A percentile compares a stretch with the other conserved stretches of the same genome.
These are phyloP conservation scores for Champsocephalus esox DNA, from an alignment of 2,797 vertebrate genomes.

Conservation along the genomic window DNA sequence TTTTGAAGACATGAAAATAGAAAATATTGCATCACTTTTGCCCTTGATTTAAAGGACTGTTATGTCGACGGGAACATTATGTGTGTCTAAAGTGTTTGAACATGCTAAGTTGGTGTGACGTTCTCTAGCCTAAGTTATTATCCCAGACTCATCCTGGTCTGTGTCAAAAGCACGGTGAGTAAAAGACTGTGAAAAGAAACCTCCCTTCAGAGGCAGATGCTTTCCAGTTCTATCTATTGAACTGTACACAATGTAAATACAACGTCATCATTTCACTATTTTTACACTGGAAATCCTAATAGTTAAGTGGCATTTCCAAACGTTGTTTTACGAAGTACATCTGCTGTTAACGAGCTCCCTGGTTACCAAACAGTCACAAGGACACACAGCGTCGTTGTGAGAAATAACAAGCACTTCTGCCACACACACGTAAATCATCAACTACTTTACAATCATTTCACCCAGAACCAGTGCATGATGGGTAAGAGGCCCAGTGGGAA, in stretches of 20 bases:
- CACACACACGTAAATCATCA: background rate
- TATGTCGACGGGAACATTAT: background rate
- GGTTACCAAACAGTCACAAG: conserved; percentile 7
- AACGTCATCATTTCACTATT: background rate
- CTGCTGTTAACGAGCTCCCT: background rate
- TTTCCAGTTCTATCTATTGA: background rate
- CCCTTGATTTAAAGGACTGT: background rate
- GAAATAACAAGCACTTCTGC: background rate
- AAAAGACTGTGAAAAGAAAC: background rate
- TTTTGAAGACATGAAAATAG: too few species aligned
- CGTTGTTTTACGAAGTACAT: background rate
- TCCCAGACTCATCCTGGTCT: background rate
- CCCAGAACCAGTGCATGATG: background rate
- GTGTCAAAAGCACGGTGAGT: background rate
- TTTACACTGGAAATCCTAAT: background rate
- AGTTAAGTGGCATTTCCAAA: background rate
- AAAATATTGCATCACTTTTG: too few species aligned
- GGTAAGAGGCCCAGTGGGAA: background rate
- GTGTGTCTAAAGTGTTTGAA: background rate
- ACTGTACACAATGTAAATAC: background rate
- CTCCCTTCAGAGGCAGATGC: background rate
- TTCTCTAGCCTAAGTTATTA: background rate
- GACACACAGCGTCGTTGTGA: background rate
- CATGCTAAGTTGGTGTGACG: background rate
- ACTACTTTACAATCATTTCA: background rate